Conservation (phyloP, 2,888 invertebrate genomes). For the Cheilosia vernalis region DNA sequence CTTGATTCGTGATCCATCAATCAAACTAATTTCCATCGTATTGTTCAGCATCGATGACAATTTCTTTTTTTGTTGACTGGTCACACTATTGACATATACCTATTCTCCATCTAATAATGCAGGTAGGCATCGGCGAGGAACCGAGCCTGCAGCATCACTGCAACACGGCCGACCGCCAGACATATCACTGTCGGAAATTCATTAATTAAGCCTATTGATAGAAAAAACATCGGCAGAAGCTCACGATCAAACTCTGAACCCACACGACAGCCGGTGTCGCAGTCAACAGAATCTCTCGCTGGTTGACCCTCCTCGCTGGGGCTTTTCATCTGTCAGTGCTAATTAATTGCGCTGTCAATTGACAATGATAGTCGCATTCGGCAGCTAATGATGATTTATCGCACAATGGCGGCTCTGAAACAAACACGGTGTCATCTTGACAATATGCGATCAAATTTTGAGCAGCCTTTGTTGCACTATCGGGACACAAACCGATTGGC, state of each 20-base stretch:
- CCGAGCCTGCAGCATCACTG: neutral
- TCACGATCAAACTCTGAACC: constrained; percentile 52
- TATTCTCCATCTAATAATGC: constrained; percentile 17
- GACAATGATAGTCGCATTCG: constrained; percentile 58
- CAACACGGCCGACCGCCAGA: neutral
- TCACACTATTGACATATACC: constrained; percentile 53
- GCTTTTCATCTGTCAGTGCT: constrained; percentile 70
- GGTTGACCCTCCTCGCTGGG: constrained; percentile 49
- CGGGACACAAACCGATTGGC: neutral
- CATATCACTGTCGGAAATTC: constrained; percentile 29
- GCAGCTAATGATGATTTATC: constrained; percentile 73
- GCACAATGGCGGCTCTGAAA: constrained; percentile 33
- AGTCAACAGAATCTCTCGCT: constrained; percentile 15
- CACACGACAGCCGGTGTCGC: constrained; percentile 48
- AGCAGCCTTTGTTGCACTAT: constrained; percentile 29
- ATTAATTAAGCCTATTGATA: constrained; percentile 63
- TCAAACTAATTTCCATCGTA: constrained; percentile 52
- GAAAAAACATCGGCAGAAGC: constrained; percentile 14
- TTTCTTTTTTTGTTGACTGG: constrained; percentile 61
- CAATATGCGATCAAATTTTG: constrained; percentile 39
- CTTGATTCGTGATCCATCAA: constrained; percentile 67
- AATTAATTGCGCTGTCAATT: constrained; percentile 72
- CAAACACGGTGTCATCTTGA: constrained; percentile 51
- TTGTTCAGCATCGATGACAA: constrained; percentile 66
- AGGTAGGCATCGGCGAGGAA: neutral